phyloP scores from a whole-genome alignment of 2,113 vertebrate genomes.

The Aphyosemion australe region DNA sequence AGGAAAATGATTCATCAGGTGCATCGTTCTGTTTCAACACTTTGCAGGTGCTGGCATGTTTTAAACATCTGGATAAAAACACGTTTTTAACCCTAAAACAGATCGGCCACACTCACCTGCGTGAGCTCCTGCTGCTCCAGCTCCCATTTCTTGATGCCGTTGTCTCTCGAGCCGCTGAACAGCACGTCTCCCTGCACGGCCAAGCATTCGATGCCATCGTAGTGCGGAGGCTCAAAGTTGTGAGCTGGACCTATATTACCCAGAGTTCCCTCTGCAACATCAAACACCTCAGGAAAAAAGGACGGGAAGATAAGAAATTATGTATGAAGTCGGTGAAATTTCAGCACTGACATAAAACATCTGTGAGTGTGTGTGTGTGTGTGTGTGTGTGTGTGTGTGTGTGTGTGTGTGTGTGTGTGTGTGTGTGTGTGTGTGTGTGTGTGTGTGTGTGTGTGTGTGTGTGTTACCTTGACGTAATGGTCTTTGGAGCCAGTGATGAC shows the following conservation, averaged over 20 bases:
- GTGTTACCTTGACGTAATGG: slow-evolving; percentile 93
- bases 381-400: no score
- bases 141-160: slow-evolving; percentile 98
- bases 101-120: slow-evolving; percentile 79
- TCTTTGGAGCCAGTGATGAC: slow-evolving; percentile 98
- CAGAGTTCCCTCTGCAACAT: slow-evolving; percentile 83
- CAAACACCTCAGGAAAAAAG: slow-evolving; percentile 84
- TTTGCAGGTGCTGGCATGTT: background rate
- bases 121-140: slow-evolving; percentile 92
- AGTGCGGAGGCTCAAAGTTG: slow-evolving; percentile 97
- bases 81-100: background rate
- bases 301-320: background rate
- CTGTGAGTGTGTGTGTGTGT: no score
- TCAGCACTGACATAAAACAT: background rate
- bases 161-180: slow-evolving; percentile 95
- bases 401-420: no score
- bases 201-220: slow-evolving; percentile 94
- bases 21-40: background rate
- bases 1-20: background rate
- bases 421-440: no score
- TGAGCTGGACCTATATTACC: slow-evolving; percentile 92
- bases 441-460: background rate
- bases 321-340: background rate
- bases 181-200: slow-evolving; percentile 89
- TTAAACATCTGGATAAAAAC: background rate